A percentile compares a stretch with the other conserved stretches of the same genome.
Conservation (phyloP, 2,113 vertebrate genomes). For the Aythya baeri region DNA sequence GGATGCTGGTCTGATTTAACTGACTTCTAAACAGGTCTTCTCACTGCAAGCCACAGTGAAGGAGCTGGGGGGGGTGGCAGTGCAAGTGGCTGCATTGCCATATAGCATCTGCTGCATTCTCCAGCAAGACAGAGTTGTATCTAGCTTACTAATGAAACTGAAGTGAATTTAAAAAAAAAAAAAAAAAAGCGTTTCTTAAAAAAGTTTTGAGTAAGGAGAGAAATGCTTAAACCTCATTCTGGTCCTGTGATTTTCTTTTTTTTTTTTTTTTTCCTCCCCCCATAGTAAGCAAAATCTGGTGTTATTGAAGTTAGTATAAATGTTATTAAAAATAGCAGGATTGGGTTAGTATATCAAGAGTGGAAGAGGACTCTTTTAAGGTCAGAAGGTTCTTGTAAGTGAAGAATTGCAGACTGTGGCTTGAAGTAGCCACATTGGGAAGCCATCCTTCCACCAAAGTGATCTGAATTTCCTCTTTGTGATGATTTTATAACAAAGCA, state of each 20-base stretch:
- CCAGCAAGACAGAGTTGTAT: neutral
- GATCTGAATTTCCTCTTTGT: neutral
- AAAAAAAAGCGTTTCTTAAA: neutral
- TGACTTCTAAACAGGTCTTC: neutral
- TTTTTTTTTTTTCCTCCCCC: no score
- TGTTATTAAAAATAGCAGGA: neutral
- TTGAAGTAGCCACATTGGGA: neutral
- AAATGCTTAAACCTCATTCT: neutral
- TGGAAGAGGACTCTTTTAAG: neutral
- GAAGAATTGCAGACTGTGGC: neutral
- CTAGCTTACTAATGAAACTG: neutral
- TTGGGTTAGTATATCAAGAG: neutral
- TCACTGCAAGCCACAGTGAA: neutral
- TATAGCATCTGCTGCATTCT: neutral
- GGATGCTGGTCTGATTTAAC: conserved; percentile 17
- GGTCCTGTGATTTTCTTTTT: neutral
- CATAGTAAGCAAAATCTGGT: neutral
- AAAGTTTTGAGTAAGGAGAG: neutral
- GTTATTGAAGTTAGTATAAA: neutral
- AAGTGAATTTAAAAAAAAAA: neutral
- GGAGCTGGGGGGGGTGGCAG: neutral
- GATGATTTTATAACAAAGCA: neutral
- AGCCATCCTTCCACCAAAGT: neutral
- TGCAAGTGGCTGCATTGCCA: neutral
- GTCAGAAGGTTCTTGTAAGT: neutral